Evolutionary conservation across 2,797 vertebrate species (phyloP).

Genomic region (Trachurus trachurus): DNA sequence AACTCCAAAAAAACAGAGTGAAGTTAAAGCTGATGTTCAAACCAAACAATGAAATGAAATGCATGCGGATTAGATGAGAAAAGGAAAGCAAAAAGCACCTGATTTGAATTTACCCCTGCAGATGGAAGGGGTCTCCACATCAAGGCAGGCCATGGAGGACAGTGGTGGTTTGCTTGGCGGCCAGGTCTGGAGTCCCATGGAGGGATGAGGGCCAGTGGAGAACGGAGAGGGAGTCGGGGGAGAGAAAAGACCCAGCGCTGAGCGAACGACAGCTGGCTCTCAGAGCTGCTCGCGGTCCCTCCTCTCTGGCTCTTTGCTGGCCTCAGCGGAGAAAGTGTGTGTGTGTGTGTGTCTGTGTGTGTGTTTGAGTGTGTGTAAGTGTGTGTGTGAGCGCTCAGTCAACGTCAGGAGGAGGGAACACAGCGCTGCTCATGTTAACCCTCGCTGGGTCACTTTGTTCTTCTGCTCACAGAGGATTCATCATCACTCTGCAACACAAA

Average conservation of each 20-base stretch:
- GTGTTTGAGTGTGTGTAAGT: slow-evolving; percentile 19
- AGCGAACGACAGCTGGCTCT: slow-evolving; percentile 64
- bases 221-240: slow-evolving; percentile 45
- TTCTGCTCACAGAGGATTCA: slow-evolving; percentile 35
- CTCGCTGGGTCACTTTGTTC: slow-evolving; percentile 65
- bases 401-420: slow-evolving; percentile 82
- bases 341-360: slow-evolving; percentile 40
- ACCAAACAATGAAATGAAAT: slow-evolving; percentile 11
- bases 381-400: slow-evolving; percentile 50
- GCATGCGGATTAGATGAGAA: slow-evolving; percentile 11
- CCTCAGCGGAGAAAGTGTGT: slow-evolving; percentile 68
- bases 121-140: slow-evolving; percentile 85
- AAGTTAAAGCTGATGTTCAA: neutral
- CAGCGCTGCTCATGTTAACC: slow-evolving; percentile 78
- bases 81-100: slow-evolving; percentile 47
- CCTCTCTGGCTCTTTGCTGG: slow-evolving; percentile 73
- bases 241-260: slow-evolving; percentile 68
- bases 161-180: slow-evolving; percentile 70
- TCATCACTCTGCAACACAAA: slow-evolving; percentile 14
- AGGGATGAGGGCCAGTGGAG: slow-evolving; percentile 71
- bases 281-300: slow-evolving; percentile 64
- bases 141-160: slow-evolving; percentile 85
- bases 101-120: slow-evolving; percentile 80
- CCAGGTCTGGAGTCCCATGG: slow-evolving; percentile 86
- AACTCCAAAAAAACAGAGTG: slow-evolving; percentile 7